phyloP scores from a whole-genome alignment of 2,888 invertebrate species.

The Nysson spinosus region DNA sequence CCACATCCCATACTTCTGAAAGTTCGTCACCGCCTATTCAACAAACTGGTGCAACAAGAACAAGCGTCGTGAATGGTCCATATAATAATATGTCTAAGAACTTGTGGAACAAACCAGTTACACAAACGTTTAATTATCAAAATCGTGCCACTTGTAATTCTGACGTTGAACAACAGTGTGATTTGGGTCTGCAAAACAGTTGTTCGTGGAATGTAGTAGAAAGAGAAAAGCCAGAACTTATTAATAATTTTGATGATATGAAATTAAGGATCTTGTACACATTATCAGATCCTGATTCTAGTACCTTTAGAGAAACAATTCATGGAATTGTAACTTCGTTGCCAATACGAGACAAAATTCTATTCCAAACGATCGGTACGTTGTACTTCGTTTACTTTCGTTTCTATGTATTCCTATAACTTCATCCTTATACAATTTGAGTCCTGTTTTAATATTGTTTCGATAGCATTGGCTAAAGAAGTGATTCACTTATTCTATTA shows the following conservation, averaged over 20 bases:
- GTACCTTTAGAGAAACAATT: too few relatives aligned
- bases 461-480: slow-evolving; percentile 49
- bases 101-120: too few relatives aligned
- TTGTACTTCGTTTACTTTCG: background rate
- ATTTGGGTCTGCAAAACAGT: too few relatives aligned
- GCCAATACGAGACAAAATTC: slow-evolving; percentile 3
- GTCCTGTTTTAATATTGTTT: background rate
- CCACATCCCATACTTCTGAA: slow-evolving; percentile 2
- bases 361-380: slow-evolving; percentile 28
- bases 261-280: background rate
- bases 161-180: too few relatives aligned
- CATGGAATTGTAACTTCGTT: too few relatives aligned
- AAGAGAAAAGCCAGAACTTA: background rate
- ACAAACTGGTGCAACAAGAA: background rate
- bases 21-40: slow-evolving; percentile 3
- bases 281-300: too few relatives aligned
- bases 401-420: background rate
- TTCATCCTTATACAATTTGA: background rate
- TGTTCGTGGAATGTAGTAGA: background rate
- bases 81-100: too few relatives aligned
- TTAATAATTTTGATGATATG: background rate
- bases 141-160: too few relatives aligned
- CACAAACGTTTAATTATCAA: too few relatives aligned
- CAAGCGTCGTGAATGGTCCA: too few relatives aligned
- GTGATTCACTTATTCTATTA: slow-evolving; percentile 57